Conservation (phyloP, 2,888 invertebrate species). For the Oscheius sp. region DNA sequence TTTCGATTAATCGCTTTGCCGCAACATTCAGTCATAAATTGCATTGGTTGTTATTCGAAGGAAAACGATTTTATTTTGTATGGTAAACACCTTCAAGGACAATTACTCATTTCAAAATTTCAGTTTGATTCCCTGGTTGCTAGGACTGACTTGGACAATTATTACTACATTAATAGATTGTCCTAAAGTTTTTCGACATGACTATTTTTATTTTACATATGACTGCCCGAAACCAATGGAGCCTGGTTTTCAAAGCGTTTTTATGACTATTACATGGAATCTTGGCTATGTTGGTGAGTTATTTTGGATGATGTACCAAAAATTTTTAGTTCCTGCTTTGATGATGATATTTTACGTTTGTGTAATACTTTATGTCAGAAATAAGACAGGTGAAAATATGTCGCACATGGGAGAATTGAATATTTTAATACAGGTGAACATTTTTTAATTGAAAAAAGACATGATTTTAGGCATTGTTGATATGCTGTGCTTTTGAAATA, state of each 20-base stretch:
- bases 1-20: slow-evolving; percentile 23
- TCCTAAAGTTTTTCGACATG: slow-evolving; percentile 27
- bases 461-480: slow-evolving; percentile 9
- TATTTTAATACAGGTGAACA: slow-evolving; percentile 19
- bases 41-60: slow-evolving; percentile 28
- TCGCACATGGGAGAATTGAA: slow-evolving; percentile 12
- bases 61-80: slow-evolving; percentile 4
- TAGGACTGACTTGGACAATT: slow-evolving; percentile 11
- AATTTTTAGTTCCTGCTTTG: slow-evolving; percentile 13
- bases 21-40: slow-evolving; percentile 16
- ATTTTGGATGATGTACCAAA: background rate
- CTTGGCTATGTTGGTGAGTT: slow-evolving; percentile 26
- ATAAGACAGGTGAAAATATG: background rate
- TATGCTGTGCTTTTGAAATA: slow-evolving; percentile 22
- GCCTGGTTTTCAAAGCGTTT: background rate
- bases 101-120: background rate
- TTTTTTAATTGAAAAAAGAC: background rate
- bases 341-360: slow-evolving; percentile 29
- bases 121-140: slow-evolving; percentile 20
- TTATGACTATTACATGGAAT: slow-evolving; percentile 17
- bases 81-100: slow-evolving; percentile 6
- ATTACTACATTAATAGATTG: slow-evolving; percentile 16
- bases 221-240: slow-evolving; percentile 19
- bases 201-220: slow-evolving; percentile 26
- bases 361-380: slow-evolving; percentile 16